A percentile compares a stretch with the other conserved stretches of the same genome.
Conservation (phyloP, 2,888 invertebrate genomes). For the Anticlea derivata region DNA sequence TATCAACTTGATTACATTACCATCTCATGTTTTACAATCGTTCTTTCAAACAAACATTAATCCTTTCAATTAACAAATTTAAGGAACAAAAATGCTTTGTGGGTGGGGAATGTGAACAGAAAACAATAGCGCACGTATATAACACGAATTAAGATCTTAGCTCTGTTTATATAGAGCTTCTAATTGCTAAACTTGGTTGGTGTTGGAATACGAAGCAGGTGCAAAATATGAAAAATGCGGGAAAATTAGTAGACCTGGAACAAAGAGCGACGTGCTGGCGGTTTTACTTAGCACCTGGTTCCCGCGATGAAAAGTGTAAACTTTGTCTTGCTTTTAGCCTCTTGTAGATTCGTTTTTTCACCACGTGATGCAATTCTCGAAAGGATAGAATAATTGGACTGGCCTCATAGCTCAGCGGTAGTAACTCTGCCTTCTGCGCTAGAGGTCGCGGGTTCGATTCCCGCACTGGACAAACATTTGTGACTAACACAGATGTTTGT, state of each 20-base stretch:
- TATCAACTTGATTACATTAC: slow-evolving; percentile 43
- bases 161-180: slow-evolving; percentile 4
- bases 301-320: slow-evolving; percentile 30
- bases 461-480: no score
- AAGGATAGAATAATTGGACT: neutral
- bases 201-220: slow-evolving; percentile 39
- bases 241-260: slow-evolving; percentile 36
- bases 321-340: slow-evolving; percentile 16
- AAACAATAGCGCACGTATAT: slow-evolving; percentile 25
- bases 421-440: no score
- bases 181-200: neutral
- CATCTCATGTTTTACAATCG: slow-evolving; percentile 37
- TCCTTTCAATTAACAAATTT: slow-evolving; percentile 46
- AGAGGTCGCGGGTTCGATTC: no score
- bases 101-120: slow-evolving; percentile 36
- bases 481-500: no score
- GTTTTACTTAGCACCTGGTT: slow-evolving; percentile 50
- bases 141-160: slow-evolving; percentile 29
- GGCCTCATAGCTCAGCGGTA: neutral
- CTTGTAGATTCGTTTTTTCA: no score
- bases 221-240: slow-evolving; percentile 52
- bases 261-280: slow-evolving; percentile 43
- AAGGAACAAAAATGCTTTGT: slow-evolving; percentile 46
- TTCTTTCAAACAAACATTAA: slow-evolving; percentile 35
- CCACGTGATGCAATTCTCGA: no score